Conservation (phyloP, 2,888 invertebrate genomes). For the Hedychridium roseum region DNA sequence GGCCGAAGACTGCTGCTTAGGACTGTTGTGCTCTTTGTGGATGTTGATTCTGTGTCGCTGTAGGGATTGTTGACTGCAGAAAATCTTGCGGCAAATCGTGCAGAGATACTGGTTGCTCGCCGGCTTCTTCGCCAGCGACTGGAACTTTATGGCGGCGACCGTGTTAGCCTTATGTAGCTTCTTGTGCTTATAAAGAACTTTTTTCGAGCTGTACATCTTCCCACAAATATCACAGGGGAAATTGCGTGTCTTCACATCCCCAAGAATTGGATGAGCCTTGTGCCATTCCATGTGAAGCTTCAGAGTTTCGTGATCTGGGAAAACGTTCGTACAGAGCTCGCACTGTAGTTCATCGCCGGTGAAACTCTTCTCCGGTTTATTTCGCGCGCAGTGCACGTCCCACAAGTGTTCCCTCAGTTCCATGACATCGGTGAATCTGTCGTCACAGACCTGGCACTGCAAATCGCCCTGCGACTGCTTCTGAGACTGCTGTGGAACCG, state of each 20-base stretch:
- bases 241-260: constrained; percentile 36
- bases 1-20: constrained; percentile 1
- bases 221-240: constrained; percentile 73
- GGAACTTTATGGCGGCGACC: constrained; percentile 32
- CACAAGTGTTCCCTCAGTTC: constrained; percentile 71
- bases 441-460: constrained; percentile 70
- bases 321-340: constrained; percentile 65
- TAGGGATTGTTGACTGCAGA: constrained; percentile 59
- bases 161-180: constrained; percentile 62
- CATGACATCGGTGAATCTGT: constrained; percentile 67
- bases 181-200: constrained; percentile 69
- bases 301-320: constrained; percentile 62
- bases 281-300: constrained; percentile 66
- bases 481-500: no score
- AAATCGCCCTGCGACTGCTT: constrained; percentile 44
- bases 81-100: constrained; percentile 62
- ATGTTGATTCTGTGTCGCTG: constrained; percentile 28
- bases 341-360: constrained; percentile 54
- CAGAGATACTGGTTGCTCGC: constrained; percentile 42
- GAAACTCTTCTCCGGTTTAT: constrained; percentile 52
- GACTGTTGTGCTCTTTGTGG: constrained; percentile 14
- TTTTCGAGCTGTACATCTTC: constrained; percentile 70
- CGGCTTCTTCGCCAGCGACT: constrained; percentile 30
- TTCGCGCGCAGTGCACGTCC: constrained; percentile 67
- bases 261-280: constrained; percentile 57